These are phyloP conservation scores for Cygnus buccinator DNA, from an alignment of 2,113 vertebrate genomes.

Conservation along the genomic window DNA sequence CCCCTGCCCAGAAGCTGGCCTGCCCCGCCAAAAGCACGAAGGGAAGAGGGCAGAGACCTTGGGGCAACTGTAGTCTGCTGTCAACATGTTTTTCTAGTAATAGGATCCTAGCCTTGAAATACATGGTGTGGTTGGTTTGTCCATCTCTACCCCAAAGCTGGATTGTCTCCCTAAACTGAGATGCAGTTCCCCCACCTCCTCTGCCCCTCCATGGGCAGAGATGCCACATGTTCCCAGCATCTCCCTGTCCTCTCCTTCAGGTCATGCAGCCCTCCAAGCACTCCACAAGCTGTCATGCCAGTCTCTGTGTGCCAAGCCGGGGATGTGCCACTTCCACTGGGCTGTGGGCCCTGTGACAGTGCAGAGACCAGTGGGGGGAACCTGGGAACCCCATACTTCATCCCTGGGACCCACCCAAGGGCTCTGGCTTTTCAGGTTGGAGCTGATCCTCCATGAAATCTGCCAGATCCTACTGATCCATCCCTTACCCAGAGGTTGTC, in stretches of 20 bases:
- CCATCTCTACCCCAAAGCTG: background rate
- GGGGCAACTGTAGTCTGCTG: background rate
- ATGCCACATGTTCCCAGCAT: fast-evolving
- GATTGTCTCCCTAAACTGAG: background rate
- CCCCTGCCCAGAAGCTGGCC: fast-evolving
- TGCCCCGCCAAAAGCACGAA: background rate
- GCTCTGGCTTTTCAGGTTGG: background rate
- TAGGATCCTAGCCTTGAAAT: background rate
- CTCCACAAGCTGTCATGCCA: fast-evolving
- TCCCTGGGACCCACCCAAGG: background rate
- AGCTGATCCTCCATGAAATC: background rate
- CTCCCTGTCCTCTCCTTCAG: background rate
- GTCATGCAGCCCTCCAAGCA: background rate
- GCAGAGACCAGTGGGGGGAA: background rate
- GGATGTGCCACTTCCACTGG: fast-evolving
- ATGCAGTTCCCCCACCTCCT: background rate
- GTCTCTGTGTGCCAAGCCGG: background rate
- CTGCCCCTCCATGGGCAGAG: fast-evolving
- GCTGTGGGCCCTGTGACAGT: fast-evolving
- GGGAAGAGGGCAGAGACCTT: background rate
- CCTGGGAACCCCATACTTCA: fast-evolving
- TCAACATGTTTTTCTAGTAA: fast-evolving
- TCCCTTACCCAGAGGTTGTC: background rate
- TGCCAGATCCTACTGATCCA: background rate
- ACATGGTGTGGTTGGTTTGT: background rate